These are phyloP conservation scores for Pristionchus mayeri DNA, from an alignment of 2,888 invertebrate species.

Conservation along the genomic window DNA sequence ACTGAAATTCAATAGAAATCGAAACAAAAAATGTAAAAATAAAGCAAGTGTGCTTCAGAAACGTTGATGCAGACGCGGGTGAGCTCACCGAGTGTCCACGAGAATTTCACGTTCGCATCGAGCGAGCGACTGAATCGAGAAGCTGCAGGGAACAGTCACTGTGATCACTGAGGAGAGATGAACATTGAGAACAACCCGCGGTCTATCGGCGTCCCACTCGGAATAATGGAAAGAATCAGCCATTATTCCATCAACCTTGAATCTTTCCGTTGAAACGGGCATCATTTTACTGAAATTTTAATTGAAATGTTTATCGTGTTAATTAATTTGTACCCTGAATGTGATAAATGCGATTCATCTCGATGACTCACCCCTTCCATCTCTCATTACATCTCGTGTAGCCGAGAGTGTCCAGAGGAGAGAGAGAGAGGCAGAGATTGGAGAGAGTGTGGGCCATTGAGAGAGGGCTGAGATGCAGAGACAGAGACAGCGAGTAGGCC, in stretches of 20 bases:
- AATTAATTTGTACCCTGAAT: too few species aligned
- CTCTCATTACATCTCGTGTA: not conserved
- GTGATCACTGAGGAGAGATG: too few species aligned
- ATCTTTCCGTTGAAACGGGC: too few species aligned
- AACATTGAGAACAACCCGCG: too few species aligned
- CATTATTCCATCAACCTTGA: too few species aligned
- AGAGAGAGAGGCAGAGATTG: not conserved
- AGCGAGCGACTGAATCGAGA: constrained; percentile 10
- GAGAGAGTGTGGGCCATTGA: not conserved
- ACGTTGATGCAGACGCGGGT: not conserved
- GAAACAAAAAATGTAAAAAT: too few species aligned
- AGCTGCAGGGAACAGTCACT: not conserved
- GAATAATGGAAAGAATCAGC: too few species aligned
- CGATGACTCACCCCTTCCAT: not conserved
- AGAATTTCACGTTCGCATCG: not conserved
- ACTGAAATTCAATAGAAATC: too few species aligned
- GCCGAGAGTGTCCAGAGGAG: not conserved
- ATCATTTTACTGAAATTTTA: too few species aligned
- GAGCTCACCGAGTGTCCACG: not conserved
- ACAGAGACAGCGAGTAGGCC: not conserved
- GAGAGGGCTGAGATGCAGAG: not conserved
- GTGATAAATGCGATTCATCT: too few species aligned
- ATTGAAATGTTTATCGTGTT: too few species aligned
- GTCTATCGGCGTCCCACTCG: too few species aligned
- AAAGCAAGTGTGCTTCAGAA: not conserved